These are phyloP conservation scores for Lytechinus variegatus DNA, from an alignment of 35 echinoderm and acorn worm species.

Conservation along the genomic window DNA sequence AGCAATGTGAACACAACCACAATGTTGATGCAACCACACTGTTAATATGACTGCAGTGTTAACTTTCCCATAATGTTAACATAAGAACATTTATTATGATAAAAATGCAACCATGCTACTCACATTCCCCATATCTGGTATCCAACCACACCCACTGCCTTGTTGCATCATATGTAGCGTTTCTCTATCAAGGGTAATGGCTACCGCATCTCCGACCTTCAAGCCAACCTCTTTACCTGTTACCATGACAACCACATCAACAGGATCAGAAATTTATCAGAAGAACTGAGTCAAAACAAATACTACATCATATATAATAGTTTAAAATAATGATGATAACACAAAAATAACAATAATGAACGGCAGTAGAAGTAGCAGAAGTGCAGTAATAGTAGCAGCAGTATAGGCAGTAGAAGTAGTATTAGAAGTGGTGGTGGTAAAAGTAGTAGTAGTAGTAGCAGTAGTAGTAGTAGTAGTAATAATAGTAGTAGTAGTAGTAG, in stretches of 20 bases:
- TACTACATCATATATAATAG: too few relatives aligned
- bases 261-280: not conserved
- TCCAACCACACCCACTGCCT: not conserved
- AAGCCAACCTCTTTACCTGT: constrained; percentile 24
- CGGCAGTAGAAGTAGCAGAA: too few relatives aligned
- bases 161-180: not conserved
- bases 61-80: too few relatives aligned
- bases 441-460: not conserved
- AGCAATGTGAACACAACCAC: too few relatives aligned
- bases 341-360: too few relatives aligned
- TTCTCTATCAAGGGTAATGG: not conserved
- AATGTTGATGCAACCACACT: too few relatives aligned
- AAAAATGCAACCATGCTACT: not conserved
- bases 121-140: not conserved
- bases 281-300: too few relatives aligned
- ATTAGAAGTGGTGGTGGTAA: not conserved
- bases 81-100: too few relatives aligned
- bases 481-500: not conserved
- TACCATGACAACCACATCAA: not conserved
- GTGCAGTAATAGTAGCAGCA: too few relatives aligned
- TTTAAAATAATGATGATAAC: too few relatives aligned
- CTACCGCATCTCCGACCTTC: constrained; percentile 11
- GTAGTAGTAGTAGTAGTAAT: not conserved
- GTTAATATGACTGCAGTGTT: too few relatives aligned
- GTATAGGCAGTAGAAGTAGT: not conserved